Conservation (phyloP, 2,113 vertebrate genomes). For the Phrynocephalus versicolor region DNA sequence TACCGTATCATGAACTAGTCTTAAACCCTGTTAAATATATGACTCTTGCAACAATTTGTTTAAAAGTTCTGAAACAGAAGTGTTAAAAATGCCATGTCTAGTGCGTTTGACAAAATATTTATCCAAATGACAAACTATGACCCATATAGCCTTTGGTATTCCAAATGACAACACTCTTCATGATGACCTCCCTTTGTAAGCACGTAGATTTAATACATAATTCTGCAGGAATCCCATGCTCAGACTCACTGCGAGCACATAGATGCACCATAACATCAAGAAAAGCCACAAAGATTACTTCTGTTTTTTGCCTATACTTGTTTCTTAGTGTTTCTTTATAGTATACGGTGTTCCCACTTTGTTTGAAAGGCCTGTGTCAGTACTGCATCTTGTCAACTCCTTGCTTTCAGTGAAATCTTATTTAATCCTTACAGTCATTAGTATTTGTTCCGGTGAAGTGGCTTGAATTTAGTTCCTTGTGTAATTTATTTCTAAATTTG, state of each 20-base stretch:
- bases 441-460: background rate
- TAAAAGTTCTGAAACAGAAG: constrained; percentile 32
- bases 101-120: constrained; percentile 59
- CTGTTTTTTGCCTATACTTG: constrained; percentile 44
- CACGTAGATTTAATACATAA: constrained; percentile 61
- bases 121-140: constrained; percentile 56
- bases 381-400: constrained; percentile 4
- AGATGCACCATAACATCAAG: constrained; percentile 48
- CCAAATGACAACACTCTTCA: constrained; percentile 62
- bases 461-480: constrained; percentile 13
- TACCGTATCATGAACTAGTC: background rate
- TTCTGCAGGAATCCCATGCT: constrained; percentile 65
- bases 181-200: constrained; percentile 60
- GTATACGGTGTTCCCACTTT: constrained; percentile 32
- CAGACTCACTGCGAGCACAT: constrained; percentile 53
- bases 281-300: constrained; percentile 52
- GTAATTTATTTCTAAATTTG: constrained; percentile 21
- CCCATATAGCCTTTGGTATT: constrained; percentile 57
- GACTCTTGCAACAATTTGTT: background rate
- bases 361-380: constrained; percentile 25
- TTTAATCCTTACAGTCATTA: constrained; percentile 46
- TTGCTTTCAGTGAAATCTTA: background rate
- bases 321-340: constrained; percentile 52
- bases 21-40: background rate
- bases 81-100: constrained; percentile 35